Base-by-base conservation (phyloP, 2,888 invertebrate species). In the Microplitis deprimator region DNA sequence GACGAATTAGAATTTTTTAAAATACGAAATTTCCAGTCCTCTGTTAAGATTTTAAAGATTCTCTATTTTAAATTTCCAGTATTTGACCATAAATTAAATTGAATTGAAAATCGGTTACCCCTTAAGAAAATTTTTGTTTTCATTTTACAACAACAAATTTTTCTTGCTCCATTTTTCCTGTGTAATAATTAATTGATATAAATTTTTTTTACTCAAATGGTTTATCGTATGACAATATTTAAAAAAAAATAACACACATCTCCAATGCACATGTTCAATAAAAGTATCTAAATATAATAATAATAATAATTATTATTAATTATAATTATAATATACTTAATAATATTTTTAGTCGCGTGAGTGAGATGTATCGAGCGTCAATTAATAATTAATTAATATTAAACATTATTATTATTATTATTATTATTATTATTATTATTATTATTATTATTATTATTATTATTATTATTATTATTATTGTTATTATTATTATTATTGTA, bases 241-340 rank as follows among this genome's bases (percentile, higher is more conserved):
- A 81, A 78, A 77, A 77, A 69, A 60, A 50, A 41, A 40, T 17
- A 75, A 61, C 68, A 75, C 40, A 70, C 65, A 75, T 59, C 41
- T 59, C 20, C 38, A 70, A 59, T 70, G 38, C 13, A 70, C 7
- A 29, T 29, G 29, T 62, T 62, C 20, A 50, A 50, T 50, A 50
- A 50, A 50, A 50, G 50, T 50, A 50, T 3, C 13, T 50, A 50
- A 50, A 50, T 50, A 50, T 50, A 50, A n/a, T 69, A 10, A 50
- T 59, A 59, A 69, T 59, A 59, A 17, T 69, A 59, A 7, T 10
- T 38, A 70, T n/a, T 59, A 6, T 59, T 59, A 59, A 13, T 59
- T 59, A 29, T 20, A 70, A 59, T 59, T 29, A 39, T 61, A n/a
- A 39, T 39, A 62, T 62, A 17, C 62, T 39, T 16, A 71, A 62